A percentile compares a stretch with the other conserved stretches of the same genome.
phyloP scores from a whole-genome alignment of 2,888 invertebrate genomes.

The Spatulosminthurus flaviceps region DNA sequence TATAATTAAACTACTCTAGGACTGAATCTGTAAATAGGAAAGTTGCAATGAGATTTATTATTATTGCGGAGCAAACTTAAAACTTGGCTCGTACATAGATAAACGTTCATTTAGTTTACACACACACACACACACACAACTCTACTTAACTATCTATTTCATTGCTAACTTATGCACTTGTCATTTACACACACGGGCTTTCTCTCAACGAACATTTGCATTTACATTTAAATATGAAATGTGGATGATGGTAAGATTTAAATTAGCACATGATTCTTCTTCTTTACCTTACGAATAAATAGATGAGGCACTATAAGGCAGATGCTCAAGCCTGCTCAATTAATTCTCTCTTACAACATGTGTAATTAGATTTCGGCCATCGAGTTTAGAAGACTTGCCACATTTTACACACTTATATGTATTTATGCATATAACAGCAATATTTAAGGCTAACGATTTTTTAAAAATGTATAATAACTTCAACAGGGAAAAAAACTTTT shows the following conservation, averaged over 20 bases:
- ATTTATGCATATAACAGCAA: too few species aligned
- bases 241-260: not conserved
- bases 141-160: too few species aligned
- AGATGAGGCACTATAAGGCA: not conserved
- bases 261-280: not conserved
- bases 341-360: too few species aligned
- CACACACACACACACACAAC: too few species aligned
- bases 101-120: too few species aligned
- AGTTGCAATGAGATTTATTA: slow-evolving; percentile 38
- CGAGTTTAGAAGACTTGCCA: too few species aligned
- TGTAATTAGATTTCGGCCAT: too few species aligned
- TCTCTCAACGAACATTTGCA: slow-evolving; percentile 21
- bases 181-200: slow-evolving; percentile 23
- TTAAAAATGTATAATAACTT: too few species aligned
- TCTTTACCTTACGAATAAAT: not conserved
- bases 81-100: not conserved
- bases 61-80: slow-evolving; percentile 11
- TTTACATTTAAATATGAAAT: slow-evolving; percentile 35
- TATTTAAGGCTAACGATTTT: too few species aligned
- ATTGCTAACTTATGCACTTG: slow-evolving; percentile 3
- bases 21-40: slow-evolving; percentile 27
- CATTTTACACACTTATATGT: too few species aligned
- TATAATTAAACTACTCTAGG: not conserved
- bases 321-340: too few species aligned
- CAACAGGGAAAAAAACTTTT: too few species aligned